Base-by-base conservation (phyloP, 2,113 vertebrate genomes). In the Oryzias curvinotus region DNA sequence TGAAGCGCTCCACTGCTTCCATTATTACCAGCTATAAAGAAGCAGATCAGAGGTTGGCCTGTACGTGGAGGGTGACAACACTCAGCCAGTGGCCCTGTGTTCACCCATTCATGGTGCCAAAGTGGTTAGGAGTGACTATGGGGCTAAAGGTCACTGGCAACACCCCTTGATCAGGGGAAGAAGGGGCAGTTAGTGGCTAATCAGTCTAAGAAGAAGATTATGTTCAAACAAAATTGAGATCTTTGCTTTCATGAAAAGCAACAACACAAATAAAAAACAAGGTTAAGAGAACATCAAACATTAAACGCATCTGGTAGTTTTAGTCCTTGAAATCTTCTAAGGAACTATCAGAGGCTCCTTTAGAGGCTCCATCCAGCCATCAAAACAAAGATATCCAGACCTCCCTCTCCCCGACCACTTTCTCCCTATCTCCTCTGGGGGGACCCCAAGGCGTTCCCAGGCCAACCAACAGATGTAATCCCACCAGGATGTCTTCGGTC, bases 131-230 rank as follows among this genome's bases (percentile, higher is more conserved):
- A 72, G 69, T 85, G 68, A 77, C 68, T 48, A 26, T 41, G 47
- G 70, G 87, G 81, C 84, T 57, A 87, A 75, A 86, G 86, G 87
- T 90, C 82, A 71, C 46, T 12, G 45, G 54, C 49, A 84, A 87
- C 78, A 81, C 71, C 74, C 64, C 80, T 74, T 51, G 57, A 81
- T 84, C 67, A 65, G 69, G 62, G 62, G 62, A 75, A 59, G 46
- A 62, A 73, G 6, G 41, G 50, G 70, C 65, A 62, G 71, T 75
- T 68, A 75, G 71, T 53, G 63, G 56, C 25, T 19, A 19, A 36
- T 74, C 42, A 48, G 57, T 60, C 49, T 52, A 57, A 52, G 71
- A 57, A 70, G 47, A 36, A 72, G 75, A 76, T 67, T 56, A 69
- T 52, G 52, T 43, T 57, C 0, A 45, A 47, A 28, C 13, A 57